Evolutionary conservation across 2,888 invertebrate genomes (phyloP).

Genomic region (Andrena minutula): DNA sequence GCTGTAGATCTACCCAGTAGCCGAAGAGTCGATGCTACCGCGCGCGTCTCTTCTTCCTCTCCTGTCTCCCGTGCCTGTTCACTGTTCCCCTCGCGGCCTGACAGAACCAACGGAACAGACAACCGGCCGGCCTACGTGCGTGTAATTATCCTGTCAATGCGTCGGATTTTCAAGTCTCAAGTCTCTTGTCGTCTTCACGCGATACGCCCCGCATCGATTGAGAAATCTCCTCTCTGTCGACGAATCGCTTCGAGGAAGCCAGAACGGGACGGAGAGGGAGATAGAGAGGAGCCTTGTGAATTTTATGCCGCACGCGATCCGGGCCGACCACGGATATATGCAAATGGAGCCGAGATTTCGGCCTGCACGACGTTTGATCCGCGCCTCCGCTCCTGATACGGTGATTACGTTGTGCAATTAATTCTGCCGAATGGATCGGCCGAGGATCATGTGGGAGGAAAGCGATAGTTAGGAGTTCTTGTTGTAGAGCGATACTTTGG

Average conservation of each 20-base stretch:
- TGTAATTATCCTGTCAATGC: conserved; percentile 81
- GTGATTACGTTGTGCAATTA: conserved; percentile 32
- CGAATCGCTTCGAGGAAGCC: conserved; percentile 37
- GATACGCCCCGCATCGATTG: conserved; percentile 69
- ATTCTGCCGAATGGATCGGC: neutral
- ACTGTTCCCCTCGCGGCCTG: conserved; percentile 32
- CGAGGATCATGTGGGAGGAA: neutral
- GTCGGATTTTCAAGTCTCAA: conserved; percentile 68
- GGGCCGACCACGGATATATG: conserved; percentile 30
- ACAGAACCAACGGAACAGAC: conserved; percentile 55
- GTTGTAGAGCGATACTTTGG: neutral
- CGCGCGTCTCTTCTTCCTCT: conserved; percentile 40
- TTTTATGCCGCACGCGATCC: conserved; percentile 53
- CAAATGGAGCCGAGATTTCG: conserved; percentile 42
- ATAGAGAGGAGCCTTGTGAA: conserved; percentile 20
- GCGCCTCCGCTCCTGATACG: conserved; percentile 14
- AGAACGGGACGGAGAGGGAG: neutral
- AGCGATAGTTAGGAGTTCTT: neutral
- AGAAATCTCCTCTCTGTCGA: conserved; percentile 61
- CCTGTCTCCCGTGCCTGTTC: conserved; percentile 18
- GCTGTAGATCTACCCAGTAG: conserved; percentile 63
- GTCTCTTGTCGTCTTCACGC: conserved; percentile 59
- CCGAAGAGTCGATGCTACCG: conserved; percentile 62
- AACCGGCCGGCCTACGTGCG: conserved; percentile 70
- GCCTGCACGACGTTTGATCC: too few relatives aligned